Conservation (phyloP, 2,888 invertebrate genomes). For the Leucania comma region DNA sequence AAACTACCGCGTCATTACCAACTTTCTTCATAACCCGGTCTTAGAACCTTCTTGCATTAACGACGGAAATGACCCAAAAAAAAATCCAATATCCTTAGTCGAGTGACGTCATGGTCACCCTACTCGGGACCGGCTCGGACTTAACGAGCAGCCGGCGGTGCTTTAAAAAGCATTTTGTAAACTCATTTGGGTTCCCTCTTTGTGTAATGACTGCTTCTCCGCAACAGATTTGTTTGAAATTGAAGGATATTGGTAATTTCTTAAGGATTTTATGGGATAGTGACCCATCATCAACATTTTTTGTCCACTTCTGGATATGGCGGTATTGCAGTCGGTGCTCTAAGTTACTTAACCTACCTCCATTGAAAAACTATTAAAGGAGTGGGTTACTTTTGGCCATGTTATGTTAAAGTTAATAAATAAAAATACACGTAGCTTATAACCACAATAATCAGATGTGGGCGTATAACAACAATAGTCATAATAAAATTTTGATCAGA, state of each 20-base stretch:
- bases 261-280: not conserved
- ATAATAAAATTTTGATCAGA: too few relatives aligned
- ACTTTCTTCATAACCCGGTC: not conserved
- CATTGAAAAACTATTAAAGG: too few relatives aligned
- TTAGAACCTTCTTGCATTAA: conserved; percentile 16
- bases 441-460: too few relatives aligned
- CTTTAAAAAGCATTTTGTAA: conserved; percentile 61
- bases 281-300: too few relatives aligned
- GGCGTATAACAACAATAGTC: too few relatives aligned
- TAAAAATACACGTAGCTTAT: too few relatives aligned
- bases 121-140: conserved; percentile 12
- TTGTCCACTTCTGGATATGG: too few relatives aligned
- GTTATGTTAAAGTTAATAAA: too few relatives aligned
- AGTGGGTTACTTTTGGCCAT: too few relatives aligned
- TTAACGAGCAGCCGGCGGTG: conserved; percentile 48
- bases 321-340: too few relatives aligned
- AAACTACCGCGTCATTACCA: not conserved
- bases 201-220: conserved; percentile 28
- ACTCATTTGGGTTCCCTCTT: conserved; percentile 51
- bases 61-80: conserved; percentile 35
- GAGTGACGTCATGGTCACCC: conserved; percentile 35
- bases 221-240: conserved; percentile 11
- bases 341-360: too few relatives aligned
- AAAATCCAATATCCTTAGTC: conserved; percentile 30
- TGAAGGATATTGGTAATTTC: conserved; percentile 14